A percentile compares a stretch with the other conserved stretches of the same genome.
Evolutionary conservation across 92 coral and sea anemone species (phyloP).

Genomic region (Phenganax subtilis): DNA sequence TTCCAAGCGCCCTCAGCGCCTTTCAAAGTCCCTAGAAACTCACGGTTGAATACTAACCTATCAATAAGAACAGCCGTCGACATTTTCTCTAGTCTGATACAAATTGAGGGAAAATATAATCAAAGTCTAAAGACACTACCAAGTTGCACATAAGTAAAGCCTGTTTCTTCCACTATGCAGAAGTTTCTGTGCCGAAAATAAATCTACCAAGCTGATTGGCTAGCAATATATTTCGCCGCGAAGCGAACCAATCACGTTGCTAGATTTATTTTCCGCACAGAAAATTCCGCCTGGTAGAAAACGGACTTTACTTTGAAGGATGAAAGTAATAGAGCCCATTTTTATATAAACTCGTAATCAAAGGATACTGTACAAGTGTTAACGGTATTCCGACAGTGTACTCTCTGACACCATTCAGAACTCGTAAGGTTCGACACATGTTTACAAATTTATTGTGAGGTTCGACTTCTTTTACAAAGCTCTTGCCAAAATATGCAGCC

Average conservation of each 20-base stretch:
- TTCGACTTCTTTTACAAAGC: slow-evolving; percentile 58
- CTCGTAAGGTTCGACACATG: slow-evolving; percentile 83
- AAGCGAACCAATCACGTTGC: too few species aligned
- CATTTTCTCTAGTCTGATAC: slow-evolving; percentile 72
- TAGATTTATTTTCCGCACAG: too few species aligned
- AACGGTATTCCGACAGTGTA: slow-evolving; percentile 80
- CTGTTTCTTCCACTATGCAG: too few species aligned
- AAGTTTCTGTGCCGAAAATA: too few species aligned
- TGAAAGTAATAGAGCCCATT: too few species aligned
- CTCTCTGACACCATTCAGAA: slow-evolving; percentile 81
- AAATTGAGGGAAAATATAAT: not conserved
- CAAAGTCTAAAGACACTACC: not conserved
- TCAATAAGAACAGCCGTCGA: slow-evolving; percentile 79
- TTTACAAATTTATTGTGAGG: slow-evolving; percentile 68
- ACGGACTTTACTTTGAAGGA: not conserved
- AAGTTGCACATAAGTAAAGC: not conserved
- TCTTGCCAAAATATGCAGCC: slow-evolving; percentile 96
- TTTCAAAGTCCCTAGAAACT: not conserved
- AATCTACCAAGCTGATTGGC: too few species aligned
- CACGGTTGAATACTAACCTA: slow-evolving; percentile 50
- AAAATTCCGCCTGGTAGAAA: too few species aligned
- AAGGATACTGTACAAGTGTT: slow-evolving; percentile 89
- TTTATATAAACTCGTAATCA: not conserved
- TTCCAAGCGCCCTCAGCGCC: not conserved
- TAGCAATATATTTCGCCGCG: too few species aligned